A percentile compares a stretch with the other conserved stretches of the same genome.
Conservation (phyloP, 2,113 vertebrate species). For the Peromyscus polionotus region DNA sequence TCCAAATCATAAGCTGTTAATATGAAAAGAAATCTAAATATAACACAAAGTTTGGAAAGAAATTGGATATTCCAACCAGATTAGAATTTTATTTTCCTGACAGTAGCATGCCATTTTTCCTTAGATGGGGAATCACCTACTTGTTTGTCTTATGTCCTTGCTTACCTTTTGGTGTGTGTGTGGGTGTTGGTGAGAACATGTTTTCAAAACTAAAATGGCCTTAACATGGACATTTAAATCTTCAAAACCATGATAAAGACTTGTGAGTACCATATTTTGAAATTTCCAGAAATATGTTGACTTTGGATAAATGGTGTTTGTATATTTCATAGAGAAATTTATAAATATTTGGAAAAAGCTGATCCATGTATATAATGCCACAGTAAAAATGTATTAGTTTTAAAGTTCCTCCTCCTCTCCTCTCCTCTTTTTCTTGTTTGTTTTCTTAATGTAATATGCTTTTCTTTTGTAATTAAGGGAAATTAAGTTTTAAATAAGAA, state of each 20-base stretch:
- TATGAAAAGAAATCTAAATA: constrained; percentile 35
- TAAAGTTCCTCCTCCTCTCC: not conserved
- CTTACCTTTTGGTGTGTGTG: not conserved
- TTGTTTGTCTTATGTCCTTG: constrained; percentile 32
- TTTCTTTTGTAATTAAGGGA: not conserved
- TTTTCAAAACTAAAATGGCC: constrained; percentile 45
- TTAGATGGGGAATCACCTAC: not conserved
- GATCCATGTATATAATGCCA: not conserved
- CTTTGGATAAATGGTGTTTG: not conserved
- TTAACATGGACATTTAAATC: not conserved
- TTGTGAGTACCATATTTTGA: not conserved
- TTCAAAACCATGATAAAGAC: not conserved
- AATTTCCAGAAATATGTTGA: constrained; percentile 25
- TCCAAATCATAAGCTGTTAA: constrained; percentile 28
- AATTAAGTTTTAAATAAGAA: constrained; percentile 38
- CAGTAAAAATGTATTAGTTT: constrained; percentile 39
- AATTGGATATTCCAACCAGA: not conserved
- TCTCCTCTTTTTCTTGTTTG: not conserved
- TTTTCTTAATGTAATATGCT: not conserved
- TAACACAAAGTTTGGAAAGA: constrained; percentile 19
- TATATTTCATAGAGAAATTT: constrained; percentile 49
- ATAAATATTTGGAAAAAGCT: constrained; percentile 61
- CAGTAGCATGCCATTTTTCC: not conserved
- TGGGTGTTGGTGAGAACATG: not conserved
- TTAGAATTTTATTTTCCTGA: not conserved